These are phyloP conservation scores for Tupaia chinensis DNA, from an alignment of 2,113 vertebrate species.

Conservation along the genomic window DNA sequence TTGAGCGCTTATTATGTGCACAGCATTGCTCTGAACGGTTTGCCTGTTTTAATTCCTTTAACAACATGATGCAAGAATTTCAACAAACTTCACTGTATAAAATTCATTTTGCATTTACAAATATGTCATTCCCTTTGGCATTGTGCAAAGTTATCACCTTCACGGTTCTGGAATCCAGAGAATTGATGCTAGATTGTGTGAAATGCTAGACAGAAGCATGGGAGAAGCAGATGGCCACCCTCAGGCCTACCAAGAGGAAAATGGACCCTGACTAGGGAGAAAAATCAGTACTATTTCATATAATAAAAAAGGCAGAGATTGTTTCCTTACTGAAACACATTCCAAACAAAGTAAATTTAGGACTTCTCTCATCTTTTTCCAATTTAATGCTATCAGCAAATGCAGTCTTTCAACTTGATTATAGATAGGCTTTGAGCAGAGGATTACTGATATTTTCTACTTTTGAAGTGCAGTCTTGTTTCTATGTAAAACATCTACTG, in stretches of 20 bases:
- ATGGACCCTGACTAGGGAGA: constrained; percentile 63
- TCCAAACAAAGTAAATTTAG: constrained; percentile 50
- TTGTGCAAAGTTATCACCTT: constrained; percentile 72
- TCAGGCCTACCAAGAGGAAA: constrained; percentile 73
- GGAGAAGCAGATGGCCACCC: constrained; percentile 74
- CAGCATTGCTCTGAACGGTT: background rate
- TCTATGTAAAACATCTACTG: background rate
- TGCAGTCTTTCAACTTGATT: constrained; percentile 26
- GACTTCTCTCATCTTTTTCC: constrained; percentile 46
- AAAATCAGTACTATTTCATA: constrained; percentile 60
- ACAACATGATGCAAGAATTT: constrained; percentile 7
- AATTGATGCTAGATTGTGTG: constrained; percentile 66
- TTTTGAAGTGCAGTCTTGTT: constrained; percentile 32
- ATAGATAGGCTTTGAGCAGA: background rate
- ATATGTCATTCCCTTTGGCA: constrained; percentile 26
- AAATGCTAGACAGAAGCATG: constrained; percentile 68
- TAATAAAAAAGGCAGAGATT: constrained; percentile 29
- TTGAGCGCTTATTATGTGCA: background rate
- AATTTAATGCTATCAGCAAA: background rate
- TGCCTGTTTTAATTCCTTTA: background rate
- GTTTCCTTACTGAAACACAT: constrained; percentile 36
- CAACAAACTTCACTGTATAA: constrained; percentile 10
- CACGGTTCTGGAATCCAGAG: constrained; percentile 71
- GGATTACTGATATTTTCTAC: background rate
- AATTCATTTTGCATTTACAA: constrained; percentile 49